A percentile compares a stretch with the other conserved stretches of the same genome.
Conservation (phyloP, 1,140 invertebrate genomes). For the Drosophila subobscura region DNA sequence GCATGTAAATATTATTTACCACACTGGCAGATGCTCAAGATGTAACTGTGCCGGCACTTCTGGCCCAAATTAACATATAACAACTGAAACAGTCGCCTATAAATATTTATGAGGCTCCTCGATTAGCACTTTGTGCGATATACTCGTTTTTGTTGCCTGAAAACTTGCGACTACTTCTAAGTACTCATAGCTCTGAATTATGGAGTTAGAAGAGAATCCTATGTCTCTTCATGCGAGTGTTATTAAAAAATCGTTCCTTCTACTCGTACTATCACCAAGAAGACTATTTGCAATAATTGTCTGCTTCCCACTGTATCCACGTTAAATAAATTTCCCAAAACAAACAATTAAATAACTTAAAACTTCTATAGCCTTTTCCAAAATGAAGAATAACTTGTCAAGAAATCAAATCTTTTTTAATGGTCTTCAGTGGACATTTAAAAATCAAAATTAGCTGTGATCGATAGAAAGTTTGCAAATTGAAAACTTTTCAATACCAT, state of each 20-base stretch:
- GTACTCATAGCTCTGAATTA: background rate
- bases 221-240: background rate
- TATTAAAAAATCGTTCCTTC: no score
- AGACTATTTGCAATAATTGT: slow-evolving; percentile 50
- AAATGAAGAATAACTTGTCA: no score
- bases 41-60: slow-evolving; percentile 67
- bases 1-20: slow-evolving; percentile 80
- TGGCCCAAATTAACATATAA: slow-evolving; percentile 72
- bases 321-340: no score
- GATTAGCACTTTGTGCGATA: slow-evolving; percentile 39
- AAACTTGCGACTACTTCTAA: background rate
- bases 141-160: slow-evolving; percentile 22
- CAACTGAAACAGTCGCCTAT: slow-evolving; percentile 73
- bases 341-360: no score
- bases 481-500: no score
- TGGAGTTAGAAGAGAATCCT: no score
- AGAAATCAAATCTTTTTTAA: no score
- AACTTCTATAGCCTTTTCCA: no score
- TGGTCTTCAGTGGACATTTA: no score
- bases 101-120: slow-evolving; percentile 65
- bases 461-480: no score
- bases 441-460: no score
- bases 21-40: slow-evolving; percentile 75
- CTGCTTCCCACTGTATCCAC: slow-evolving; percentile 16
- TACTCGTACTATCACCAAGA: slow-evolving; percentile 4